These are phyloP conservation scores for Lutjanus erythropterus DNA, from an alignment of 2,113 vertebrate genomes.

Conservation along the genomic window DNA sequence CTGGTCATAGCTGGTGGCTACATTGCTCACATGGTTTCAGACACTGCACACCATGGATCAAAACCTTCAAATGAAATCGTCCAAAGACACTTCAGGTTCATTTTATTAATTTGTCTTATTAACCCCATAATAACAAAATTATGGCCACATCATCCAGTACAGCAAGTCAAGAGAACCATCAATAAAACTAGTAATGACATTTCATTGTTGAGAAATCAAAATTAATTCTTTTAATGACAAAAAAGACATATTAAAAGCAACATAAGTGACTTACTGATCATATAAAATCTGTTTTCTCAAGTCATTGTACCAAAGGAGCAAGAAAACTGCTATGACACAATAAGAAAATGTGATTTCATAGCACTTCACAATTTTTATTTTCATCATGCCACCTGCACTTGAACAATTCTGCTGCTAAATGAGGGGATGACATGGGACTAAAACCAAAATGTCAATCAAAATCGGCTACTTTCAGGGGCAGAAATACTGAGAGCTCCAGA, in stretches of 20 bases:
- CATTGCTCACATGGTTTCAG: neutral
- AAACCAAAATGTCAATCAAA: neutral
- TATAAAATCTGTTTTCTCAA: slow-evolving; percentile 9
- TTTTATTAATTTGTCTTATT: neutral
- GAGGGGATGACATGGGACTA: neutral
- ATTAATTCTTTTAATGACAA: too few relatives aligned
- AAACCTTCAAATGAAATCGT: neutral
- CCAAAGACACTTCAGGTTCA: neutral
- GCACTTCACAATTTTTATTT: slow-evolving; percentile 31
- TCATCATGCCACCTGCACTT: neutral
- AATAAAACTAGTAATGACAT: neutral
- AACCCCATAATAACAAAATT: neutral
- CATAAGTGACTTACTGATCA: slow-evolving; percentile 8
- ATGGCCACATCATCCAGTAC: neutral
- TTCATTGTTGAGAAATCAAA: neutral
- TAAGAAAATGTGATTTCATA: slow-evolving; percentile 24
- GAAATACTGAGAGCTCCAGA: neutral
- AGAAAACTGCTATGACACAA: slow-evolving; percentile 20
- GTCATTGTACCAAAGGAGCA: slow-evolving; percentile 2
- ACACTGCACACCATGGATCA: neutral
- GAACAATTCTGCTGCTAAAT: neutral
- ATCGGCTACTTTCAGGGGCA: slow-evolving; percentile 8
- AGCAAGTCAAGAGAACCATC: neutral
- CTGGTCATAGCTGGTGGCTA: slow-evolving; percentile 12
- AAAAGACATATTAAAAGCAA: neutral